These are phyloP conservation scores for Tinea pellionella DNA, from an alignment of 2,888 invertebrate genomes.

Conservation along the genomic window DNA sequence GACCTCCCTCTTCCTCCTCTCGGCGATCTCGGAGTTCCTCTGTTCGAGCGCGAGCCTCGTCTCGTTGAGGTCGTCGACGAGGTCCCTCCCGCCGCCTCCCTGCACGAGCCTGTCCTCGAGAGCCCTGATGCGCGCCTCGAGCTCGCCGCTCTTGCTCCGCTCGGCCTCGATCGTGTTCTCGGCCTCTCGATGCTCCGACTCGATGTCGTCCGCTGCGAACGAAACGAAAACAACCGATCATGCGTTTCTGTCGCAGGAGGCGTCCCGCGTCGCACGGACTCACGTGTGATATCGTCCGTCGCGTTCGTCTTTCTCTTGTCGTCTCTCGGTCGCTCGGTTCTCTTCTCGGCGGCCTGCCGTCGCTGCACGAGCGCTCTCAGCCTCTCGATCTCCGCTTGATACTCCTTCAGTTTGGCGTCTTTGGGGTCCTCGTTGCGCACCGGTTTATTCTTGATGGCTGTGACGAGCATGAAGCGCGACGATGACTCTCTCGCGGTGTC, in stretches of 20 bases:
- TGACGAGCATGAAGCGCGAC: too few species aligned
- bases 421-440: conserved; percentile 99
- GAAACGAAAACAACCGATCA: too few species aligned
- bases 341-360: conserved; percentile 36
- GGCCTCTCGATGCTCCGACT: conserved; percentile 57
- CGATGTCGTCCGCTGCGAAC: conserved; percentile 30
- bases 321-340: conserved; percentile 10
- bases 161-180: conserved; percentile 74
- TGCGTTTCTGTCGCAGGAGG: too few species aligned
- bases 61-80: conserved; percentile 88
- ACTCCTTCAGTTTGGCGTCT: conserved; percentile 94
- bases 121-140: conserved; percentile 82
- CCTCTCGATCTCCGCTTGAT: conserved; percentile 93
- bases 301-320: not conserved
- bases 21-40: conserved; percentile 84
- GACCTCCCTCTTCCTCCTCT: conserved; percentile 86
- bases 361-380: conserved; percentile 63
- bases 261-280: too few species aligned
- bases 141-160: conserved; percentile 77
- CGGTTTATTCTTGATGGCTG: conserved; percentile 97
- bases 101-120: conserved; percentile 95
- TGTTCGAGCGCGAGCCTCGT: conserved; percentile 93
- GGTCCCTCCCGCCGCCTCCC: conserved; percentile 59
- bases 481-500: too few species aligned
- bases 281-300: not conserved